These are phyloP conservation scores for Psilopsiagon aymara DNA, from an alignment of 2,113 vertebrate genomes.

Conservation along the genomic window DNA sequence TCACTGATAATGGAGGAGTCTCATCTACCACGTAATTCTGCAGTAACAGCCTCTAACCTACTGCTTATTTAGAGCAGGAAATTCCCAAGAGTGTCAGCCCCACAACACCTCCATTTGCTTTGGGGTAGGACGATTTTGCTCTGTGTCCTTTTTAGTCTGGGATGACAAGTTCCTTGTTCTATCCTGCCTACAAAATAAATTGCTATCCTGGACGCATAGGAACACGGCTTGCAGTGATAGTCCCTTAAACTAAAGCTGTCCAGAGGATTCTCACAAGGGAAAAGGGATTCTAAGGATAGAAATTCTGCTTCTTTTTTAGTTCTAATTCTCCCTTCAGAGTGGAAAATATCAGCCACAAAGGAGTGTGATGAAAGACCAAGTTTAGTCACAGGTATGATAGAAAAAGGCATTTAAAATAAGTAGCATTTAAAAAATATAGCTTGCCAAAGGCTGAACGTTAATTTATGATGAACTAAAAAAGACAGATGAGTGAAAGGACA, in stretches of 20 bases:
- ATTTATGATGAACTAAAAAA: neutral
- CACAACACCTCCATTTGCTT: neutral
- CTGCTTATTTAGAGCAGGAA: neutral
- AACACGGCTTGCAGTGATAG: neutral
- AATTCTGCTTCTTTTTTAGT: neutral
- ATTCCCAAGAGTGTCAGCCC: neutral
- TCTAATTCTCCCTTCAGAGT: neutral
- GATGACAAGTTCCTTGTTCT: neutral
- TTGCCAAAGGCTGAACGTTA: neutral
- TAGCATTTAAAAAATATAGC: neutral
- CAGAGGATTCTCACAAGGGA: neutral
- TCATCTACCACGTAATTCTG: neutral
- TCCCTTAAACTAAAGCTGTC: neutral
- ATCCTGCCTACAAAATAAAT: neutral
- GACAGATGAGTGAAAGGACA: neutral
- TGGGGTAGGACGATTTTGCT: neutral
- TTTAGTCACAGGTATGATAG: slow-evolving; percentile 19
- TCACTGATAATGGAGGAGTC: neutral
- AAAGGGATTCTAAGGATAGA: neutral
- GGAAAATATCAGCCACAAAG: neutral
- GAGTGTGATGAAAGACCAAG: slow-evolving; percentile 2
- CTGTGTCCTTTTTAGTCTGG: neutral
- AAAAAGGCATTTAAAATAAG: neutral
- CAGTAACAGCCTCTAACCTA: neutral
- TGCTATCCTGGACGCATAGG: neutral